Evolutionary conservation across 2,113 vertebrate species (phyloP).

Genomic region (Otis tarda): DNA sequence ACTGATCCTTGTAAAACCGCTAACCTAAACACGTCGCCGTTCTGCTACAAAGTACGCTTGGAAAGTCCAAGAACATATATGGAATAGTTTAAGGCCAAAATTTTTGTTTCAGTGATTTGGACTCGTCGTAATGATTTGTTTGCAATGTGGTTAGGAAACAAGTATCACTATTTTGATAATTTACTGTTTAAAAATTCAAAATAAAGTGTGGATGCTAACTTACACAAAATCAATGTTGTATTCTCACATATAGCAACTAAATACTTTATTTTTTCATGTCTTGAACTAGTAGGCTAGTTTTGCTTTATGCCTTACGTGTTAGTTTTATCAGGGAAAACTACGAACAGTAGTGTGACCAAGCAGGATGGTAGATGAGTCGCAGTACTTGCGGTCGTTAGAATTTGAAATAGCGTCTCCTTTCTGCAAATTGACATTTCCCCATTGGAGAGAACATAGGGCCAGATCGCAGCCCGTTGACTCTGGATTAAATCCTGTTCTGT

Average conservation of each 20-base stretch:
- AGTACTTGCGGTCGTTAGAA: neutral
- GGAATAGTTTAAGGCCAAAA: neutral
- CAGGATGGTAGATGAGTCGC: fast-evolving
- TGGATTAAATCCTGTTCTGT: neutral
- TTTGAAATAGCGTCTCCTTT: neutral
- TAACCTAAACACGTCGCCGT: constrained; percentile 1
- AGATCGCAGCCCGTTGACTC: neutral
- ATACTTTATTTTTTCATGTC: neutral
- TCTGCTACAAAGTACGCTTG: constrained; percentile 56
- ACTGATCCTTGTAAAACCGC: constrained; percentile 33
- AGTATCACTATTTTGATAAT: neutral
- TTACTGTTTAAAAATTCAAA: neutral
- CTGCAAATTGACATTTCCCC: neutral
- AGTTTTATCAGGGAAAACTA: neutral
- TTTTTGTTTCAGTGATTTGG: neutral
- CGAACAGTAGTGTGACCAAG: too few species aligned
- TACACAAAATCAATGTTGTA: fast-evolving
- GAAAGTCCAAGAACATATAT: neutral
- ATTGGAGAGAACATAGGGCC: neutral
- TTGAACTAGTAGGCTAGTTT: neutral
- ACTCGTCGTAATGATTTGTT: neutral
- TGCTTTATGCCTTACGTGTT: neutral
- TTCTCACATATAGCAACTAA: neutral
- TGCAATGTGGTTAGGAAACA: neutral
- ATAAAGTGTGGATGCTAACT: neutral